These are phyloP conservation scores for Riptortus pedestris DNA, from an alignment of 1,140 invertebrate genomes.

Conservation along the genomic window DNA sequence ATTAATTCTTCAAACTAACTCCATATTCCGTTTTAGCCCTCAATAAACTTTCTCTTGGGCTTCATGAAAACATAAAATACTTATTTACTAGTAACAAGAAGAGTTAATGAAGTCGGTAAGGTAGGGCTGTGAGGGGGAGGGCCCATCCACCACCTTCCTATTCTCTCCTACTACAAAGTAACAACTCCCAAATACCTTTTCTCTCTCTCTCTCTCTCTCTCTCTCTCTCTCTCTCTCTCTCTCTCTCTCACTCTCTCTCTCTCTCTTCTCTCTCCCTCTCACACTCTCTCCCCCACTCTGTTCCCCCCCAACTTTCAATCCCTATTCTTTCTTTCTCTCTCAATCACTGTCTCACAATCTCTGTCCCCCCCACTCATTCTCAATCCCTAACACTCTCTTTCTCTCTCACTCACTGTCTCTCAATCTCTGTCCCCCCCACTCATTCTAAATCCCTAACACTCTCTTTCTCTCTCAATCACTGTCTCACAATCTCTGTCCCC, in stretches of 20 bases:
- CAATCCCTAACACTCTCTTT: neutral
- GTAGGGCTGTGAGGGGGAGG: neutral
- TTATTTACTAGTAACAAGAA: too few species aligned
- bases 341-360: neutral
- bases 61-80: too few species aligned
- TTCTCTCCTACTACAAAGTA: neutral
- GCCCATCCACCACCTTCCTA: neutral
- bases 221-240: conserved; percentile 13
- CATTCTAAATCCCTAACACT: neutral
- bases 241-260: conserved; percentile 9
- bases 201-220: conserved; percentile 12
- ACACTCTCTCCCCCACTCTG: too few species aligned
- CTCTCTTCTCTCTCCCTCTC: neutral
- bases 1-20: too few species aligned
- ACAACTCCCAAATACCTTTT: neutral
- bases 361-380: neutral
- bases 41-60: too few species aligned
- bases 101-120: too few species aligned
- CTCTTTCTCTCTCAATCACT: conserved; percentile 5
- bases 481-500: neutral
- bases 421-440: too few species aligned
- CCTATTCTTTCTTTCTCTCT: neutral
- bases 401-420: neutral
- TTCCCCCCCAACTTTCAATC: neutral
- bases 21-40: too few species aligned